phyloP scores from a whole-genome alignment of 2,797 vertebrate species.

The Notolepis coatsorum region DNA sequence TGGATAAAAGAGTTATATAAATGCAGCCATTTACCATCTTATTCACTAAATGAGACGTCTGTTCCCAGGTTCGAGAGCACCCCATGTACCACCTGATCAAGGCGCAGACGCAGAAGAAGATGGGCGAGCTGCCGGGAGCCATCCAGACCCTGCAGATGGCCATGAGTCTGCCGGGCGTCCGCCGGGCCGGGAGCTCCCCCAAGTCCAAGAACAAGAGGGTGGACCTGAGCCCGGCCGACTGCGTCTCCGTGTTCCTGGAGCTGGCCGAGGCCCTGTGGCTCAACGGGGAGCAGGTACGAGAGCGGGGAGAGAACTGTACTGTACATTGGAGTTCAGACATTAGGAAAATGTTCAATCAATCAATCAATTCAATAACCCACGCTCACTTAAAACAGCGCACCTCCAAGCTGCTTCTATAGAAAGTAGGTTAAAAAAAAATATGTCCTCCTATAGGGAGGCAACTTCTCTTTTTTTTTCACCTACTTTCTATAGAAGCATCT shows the following conservation, averaged over 20 bases:
- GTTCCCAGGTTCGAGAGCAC: slow-evolving; percentile 89
- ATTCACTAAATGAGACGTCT: no score
- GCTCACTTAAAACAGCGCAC: no score
- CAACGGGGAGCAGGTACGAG: slow-evolving; percentile 90
- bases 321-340: no score
- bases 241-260: slow-evolving; percentile 92
- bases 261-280: slow-evolving; percentile 91
- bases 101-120: slow-evolving; percentile 92
- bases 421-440: no score
- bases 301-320: background rate
- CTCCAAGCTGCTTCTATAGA: no score
- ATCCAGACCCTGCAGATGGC: slow-evolving; percentile 96
- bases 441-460: no score
- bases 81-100: slow-evolving; percentile 96
- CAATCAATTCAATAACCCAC: no score
- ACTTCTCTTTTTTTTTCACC: no score
- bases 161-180: slow-evolving; percentile 92
- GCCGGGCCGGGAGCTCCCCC: slow-evolving; percentile 75
- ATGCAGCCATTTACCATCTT: no score
- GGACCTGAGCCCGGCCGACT: slow-evolving; percentile 87
- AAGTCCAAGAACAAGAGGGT: slow-evolving; percentile 85
- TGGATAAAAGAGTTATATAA: no score
- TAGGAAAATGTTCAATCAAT: no score
- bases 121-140: slow-evolving; percentile 90
- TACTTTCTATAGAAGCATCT: no score